phyloP scores from a whole-genome alignment of 64 coral and sea anemone genomes.

The Hydrozoanthus tunicans region DNA sequence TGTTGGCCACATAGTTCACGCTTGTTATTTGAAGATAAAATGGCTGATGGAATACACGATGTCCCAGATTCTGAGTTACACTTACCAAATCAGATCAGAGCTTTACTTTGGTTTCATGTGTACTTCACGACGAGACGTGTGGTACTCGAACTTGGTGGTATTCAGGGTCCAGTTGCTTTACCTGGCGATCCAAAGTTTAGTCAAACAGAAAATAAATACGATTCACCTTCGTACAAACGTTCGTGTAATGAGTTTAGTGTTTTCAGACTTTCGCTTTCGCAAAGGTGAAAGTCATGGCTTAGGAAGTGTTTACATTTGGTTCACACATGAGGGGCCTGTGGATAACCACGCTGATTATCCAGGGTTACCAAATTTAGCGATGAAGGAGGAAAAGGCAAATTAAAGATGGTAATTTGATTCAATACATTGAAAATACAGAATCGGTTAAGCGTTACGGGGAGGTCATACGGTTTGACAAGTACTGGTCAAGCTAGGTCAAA shows the following conservation, averaged over 20 bases:
- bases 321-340: neutral
- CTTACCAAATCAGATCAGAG: neutral
- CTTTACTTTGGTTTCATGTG: neutral
- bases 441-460: neutral
- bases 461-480: neutral
- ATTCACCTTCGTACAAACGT: neutral
- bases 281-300: neutral
- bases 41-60: neutral
- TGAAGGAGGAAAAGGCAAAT: constrained; percentile 8
- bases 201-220: neutral
- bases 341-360: neutral
- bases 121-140: neutral
- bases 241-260: neutral
- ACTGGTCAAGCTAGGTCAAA: neutral
- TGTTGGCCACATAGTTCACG: neutral
- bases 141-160: neutral
- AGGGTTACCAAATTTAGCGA: neutral
- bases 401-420: neutral
- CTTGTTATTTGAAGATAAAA: neutral
- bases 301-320: neutral
- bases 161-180: neutral
- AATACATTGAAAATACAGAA: neutral
- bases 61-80: neutral
- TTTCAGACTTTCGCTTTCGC: neutral
- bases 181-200: neutral